phyloP scores from a whole-genome alignment of 2,797 vertebrate species.

The Nyctalus aviator region DNA sequence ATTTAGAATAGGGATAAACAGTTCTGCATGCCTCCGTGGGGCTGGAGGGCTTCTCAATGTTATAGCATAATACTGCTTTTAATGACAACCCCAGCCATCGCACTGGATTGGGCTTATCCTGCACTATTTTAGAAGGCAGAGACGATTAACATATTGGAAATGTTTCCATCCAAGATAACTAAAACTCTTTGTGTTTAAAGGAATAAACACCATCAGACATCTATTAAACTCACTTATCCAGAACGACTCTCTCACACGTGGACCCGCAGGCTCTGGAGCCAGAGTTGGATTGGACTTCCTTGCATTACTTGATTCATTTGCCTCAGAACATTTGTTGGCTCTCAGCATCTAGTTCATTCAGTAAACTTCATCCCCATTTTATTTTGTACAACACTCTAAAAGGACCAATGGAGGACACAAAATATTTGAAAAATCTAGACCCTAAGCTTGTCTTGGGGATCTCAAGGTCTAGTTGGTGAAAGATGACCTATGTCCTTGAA shows the following conservation, averaged over 20 bases:
- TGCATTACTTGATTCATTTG: slow-evolving; percentile 60
- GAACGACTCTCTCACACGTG: neutral
- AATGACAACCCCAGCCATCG: slow-evolving; percentile 27
- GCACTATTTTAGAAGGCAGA: slow-evolving; percentile 57
- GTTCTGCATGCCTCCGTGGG: slow-evolving; percentile 52
- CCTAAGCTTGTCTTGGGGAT: neutral
- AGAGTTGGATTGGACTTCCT: slow-evolving; percentile 61
- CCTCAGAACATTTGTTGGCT: slow-evolving; percentile 68
- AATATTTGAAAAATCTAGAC: neutral
- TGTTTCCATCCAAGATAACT: slow-evolving; percentile 67
- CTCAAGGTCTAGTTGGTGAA: neutral
- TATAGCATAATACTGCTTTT: slow-evolving; percentile 13
- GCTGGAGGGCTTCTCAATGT: slow-evolving; percentile 16
- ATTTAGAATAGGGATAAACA: slow-evolving; percentile 63
- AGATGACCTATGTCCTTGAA: neutral
- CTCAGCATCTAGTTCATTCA: slow-evolving; percentile 61
- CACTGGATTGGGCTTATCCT: slow-evolving; percentile 48
- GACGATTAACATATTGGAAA: slow-evolving; percentile 59
- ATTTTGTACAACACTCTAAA: slow-evolving; percentile 24
- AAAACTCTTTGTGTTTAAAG: slow-evolving; percentile 70
- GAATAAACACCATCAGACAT: slow-evolving; percentile 61
- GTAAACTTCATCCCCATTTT: slow-evolving; percentile 53
- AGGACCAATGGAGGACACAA: slow-evolving; percentile 38
- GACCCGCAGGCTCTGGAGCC: neutral
- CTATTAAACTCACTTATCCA: slow-evolving; percentile 74